These are phyloP conservation scores for Trematomus loennbergii DNA, from an alignment of 2,113 vertebrate species.

Conservation along the genomic window DNA sequence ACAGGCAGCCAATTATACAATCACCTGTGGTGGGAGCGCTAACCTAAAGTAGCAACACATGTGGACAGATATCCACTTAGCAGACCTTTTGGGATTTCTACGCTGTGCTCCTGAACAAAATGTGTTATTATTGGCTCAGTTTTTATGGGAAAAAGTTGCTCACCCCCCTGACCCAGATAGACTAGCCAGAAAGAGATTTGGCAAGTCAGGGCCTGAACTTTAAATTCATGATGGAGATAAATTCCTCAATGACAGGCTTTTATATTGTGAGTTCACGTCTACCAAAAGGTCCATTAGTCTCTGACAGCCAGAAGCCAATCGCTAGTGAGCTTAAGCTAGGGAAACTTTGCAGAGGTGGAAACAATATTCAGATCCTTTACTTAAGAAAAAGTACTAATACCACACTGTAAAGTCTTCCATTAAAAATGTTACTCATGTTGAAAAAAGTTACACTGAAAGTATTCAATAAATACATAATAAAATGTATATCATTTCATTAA, in stretches of 20 bases:
- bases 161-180: background rate
- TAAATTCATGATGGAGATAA: background rate
- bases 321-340: background rate
- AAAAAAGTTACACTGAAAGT: too few species aligned
- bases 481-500: too few species aligned
- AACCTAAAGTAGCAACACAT: background rate
- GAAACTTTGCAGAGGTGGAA: background rate
- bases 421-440: too few species aligned
- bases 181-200: conserved; percentile 2
- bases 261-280: conserved; percentile 6
- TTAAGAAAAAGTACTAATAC: too few species aligned
- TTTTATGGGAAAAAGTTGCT: background rate
- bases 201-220: background rate
- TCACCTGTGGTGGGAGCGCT: background rate
- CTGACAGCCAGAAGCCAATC: background rate
- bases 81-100: background rate
- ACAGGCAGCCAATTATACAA: conserved; percentile 10
- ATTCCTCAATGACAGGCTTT: conserved; percentile 10
- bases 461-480: too few species aligned
- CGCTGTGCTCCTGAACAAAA: background rate
- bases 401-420: too few species aligned
- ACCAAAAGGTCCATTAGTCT: conserved; percentile 5
- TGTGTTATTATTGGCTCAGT: background rate
- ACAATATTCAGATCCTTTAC: too few species aligned
- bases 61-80: background rate